Evolutionary conservation across 2,113 vertebrate genomes (phyloP).

Genomic region (Uropsilus gracilis): DNA sequence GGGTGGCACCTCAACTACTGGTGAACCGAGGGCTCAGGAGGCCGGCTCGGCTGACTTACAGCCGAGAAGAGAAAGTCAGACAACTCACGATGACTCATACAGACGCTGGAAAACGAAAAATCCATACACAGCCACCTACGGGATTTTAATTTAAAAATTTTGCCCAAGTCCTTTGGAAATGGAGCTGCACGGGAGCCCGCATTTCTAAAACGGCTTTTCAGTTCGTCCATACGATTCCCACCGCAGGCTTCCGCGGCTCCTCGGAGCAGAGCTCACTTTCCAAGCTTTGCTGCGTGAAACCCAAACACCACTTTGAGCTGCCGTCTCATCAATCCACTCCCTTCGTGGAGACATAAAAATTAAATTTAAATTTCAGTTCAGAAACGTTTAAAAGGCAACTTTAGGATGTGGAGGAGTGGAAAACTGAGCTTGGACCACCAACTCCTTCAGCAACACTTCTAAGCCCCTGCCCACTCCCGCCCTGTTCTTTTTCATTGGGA

Average conservation of each 20-base stretch:
- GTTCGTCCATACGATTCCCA: conserved; percentile 60
- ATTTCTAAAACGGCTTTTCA: conserved; percentile 65
- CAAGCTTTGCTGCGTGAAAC: conserved; percentile 42
- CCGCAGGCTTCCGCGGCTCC: conserved; percentile 41
- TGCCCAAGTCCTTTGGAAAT: conserved; percentile 60
- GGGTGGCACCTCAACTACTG: too few species aligned
- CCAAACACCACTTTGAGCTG: conserved; percentile 52
- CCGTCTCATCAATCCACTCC: conserved; percentile 49
- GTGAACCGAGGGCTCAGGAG: too few species aligned
- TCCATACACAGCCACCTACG: conserved; percentile 67
- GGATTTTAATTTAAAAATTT: conserved; percentile 75
- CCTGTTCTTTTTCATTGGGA: neutral
- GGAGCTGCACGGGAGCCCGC: conserved; percentile 46
- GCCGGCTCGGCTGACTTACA: conserved; percentile 51
- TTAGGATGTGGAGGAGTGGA: neutral
- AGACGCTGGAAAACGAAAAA: conserved; percentile 57
- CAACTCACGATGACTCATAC: conserved; percentile 71
- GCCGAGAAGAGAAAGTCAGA: conserved; percentile 52
- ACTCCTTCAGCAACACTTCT: neutral
- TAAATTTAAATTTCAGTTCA: conserved; percentile 41
- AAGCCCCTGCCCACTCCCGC: neutral
- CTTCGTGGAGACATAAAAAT: conserved; percentile 39
- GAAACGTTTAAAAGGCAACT: neutral
- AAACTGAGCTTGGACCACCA: neutral
- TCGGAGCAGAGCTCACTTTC: conserved; percentile 45